Conservation (phyloP, 2,113 vertebrate genomes). For the Scomber colias region DNA sequence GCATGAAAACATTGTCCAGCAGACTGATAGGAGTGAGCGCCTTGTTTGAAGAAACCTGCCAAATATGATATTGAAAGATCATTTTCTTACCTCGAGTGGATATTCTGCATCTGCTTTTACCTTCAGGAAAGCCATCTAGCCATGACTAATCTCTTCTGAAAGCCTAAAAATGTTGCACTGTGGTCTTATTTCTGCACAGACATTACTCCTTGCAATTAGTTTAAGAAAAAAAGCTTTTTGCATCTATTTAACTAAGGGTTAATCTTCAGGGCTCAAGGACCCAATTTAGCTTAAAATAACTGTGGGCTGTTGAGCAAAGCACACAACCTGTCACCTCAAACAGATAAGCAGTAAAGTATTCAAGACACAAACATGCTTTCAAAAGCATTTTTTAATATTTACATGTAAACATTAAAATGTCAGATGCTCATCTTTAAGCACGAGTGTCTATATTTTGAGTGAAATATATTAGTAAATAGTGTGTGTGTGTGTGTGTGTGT, state of each 20-base stretch:
- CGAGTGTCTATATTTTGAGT: constrained; percentile 4
- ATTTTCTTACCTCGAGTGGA: neutral
- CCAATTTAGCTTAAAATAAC: neutral
- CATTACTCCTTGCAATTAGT: neutral
- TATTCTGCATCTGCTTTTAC: neutral
- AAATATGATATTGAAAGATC: no score
- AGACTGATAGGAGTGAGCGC: neutral
- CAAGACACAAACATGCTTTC: constrained; percentile 4
- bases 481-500: neutral
- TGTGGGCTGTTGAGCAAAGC: neutral
- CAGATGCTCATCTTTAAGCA: neutral
- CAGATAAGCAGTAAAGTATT: neutral
- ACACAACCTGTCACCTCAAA: neutral
- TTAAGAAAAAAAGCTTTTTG: neutral
- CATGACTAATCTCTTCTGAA: neutral
- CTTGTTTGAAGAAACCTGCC: neutral
- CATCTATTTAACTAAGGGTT: neutral
- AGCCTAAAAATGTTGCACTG: neutral
- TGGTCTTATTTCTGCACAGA: no score
- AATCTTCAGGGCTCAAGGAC: constrained; percentile 2
- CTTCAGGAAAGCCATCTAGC: neutral
- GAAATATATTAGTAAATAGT: constrained; percentile 1
- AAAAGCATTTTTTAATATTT: neutral
- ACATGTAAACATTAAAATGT: neutral
- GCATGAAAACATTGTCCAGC: no score